A percentile compares a stretch with the other conserved stretches of the same genome.
Evolutionary conservation across 2,113 vertebrate genomes (phyloP).

Genomic region (Erpornis zantholeuca): DNA sequence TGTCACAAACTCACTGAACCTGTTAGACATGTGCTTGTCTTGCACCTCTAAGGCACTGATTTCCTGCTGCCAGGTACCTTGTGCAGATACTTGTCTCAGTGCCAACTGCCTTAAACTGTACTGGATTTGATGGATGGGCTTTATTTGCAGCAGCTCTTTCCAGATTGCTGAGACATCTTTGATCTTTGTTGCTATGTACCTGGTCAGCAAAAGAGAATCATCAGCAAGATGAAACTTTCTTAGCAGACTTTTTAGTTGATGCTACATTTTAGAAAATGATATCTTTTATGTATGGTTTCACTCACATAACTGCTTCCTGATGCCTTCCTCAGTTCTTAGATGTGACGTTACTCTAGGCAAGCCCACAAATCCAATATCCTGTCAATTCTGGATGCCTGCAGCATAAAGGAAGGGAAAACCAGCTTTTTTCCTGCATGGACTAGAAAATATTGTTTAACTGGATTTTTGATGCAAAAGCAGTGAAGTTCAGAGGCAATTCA

Average conservation of each 20-base stretch:
- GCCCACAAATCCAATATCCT: slow-evolving; percentile 50
- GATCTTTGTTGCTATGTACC: neutral
- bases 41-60: neutral
- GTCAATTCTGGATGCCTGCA: slow-evolving; percentile 24
- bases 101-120: neutral
- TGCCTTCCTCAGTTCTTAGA: neutral
- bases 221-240: neutral
- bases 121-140: neutral
- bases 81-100: neutral
- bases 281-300: slow-evolving; percentile 20
- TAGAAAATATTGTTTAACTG: neutral
- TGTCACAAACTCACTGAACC: neutral
- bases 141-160: neutral
- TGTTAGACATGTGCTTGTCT: neutral
- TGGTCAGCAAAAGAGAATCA: neutral
- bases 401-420: slow-evolving; percentile 24
- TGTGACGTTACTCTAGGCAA: slow-evolving; percentile 4
- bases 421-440: neutral
- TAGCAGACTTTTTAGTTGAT: slow-evolving; percentile 6
- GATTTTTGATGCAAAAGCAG: slow-evolving; percentile 20
- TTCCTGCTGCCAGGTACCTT: neutral
- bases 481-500: neutral
- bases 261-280: neutral
- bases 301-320: slow-evolving; percentile 38
- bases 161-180: neutral